phyloP scores from a whole-genome alignment of 2,888 invertebrate species.

The Dysmachus trigonus region DNA sequence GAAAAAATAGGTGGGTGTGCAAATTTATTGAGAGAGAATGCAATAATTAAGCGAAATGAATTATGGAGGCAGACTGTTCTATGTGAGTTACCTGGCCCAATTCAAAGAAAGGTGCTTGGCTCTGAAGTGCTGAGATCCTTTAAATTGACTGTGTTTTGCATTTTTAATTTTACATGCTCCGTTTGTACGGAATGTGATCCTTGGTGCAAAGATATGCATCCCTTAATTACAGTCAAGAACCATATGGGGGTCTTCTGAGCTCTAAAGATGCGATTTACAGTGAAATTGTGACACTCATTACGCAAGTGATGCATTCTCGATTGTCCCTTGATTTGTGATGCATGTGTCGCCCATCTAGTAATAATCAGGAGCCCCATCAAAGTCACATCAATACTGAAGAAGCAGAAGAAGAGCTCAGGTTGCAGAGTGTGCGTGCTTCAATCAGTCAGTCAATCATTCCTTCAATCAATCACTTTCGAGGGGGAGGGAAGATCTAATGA shows the following conservation, averaged over 20 bases:
- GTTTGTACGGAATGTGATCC: background rate
- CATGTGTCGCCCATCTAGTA: background rate
- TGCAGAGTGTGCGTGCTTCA: constrained; percentile 12
- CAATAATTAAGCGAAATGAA: background rate
- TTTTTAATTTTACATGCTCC: background rate
- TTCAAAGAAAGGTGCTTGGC: background rate
- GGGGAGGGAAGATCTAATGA: constrained; percentile 7
- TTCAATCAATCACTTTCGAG: constrained; percentile 28
- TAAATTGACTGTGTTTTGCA: background rate
- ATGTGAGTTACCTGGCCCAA: background rate
- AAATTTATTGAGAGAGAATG: background rate
- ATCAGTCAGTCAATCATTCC: constrained; percentile 41
- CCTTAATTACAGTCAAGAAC: background rate
- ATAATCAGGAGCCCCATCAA: background rate
- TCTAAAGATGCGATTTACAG: background rate
- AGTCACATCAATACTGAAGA: background rate
- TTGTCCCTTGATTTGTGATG: background rate
- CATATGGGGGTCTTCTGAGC: background rate
- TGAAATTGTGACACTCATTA: background rate
- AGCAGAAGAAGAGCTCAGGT: background rate
- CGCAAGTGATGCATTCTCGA: background rate
- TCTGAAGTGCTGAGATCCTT: background rate
- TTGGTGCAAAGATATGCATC: background rate
- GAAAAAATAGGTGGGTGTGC: background rate
- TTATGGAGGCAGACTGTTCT: background rate